Evolutionary conservation across 53 echinoderm and acorn worm species (phyloP), one percentile per base, ranked within the genome.

Genomic region (Henricia sp.): DNA sequence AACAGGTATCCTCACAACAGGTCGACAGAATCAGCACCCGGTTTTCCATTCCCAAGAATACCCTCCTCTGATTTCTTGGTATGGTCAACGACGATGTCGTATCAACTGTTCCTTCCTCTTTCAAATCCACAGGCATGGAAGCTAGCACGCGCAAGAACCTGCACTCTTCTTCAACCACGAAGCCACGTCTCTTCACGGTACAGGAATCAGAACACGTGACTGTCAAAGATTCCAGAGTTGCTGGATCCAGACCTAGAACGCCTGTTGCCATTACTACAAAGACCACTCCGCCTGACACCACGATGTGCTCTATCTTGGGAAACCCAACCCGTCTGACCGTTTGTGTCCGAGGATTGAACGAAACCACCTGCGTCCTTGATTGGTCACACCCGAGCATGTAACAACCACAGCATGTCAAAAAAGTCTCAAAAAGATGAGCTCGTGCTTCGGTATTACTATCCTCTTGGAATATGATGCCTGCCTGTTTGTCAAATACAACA

Each of bases 111-210:
- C n/a, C n/a, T n/a, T n/a, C n/a, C n/a, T n/a, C n/a, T n/a, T n/a
- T n/a, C n/a, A n/a, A n/a, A n/a, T n/a, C n/a, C n/a, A n/a, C n/a
- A n/a, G n/a, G n/a, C n/a, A n/a, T n/a, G n/a, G n/a, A n/a, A 23
- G 55, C 28, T 3, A 74, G 56, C 37, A 74, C 26, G 12, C 57
- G 75, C 12, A 74, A 26, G 16, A 54, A 37, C 13, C 57, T 36
- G n/a, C 16, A 50, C 3, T 74, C 75, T 17, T 39, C 55, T 34
- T 74, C 56, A 40, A 74, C 75, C 55, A 74, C 38, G 4, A 56
- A 11, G 13, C 38, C 55, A 10, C 29, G 5, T 5, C 19, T 25
- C 19, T 9, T 30, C 19, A 52, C 1, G 52, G 20, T n/a, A 25
- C 17, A 29, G 0, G 52, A 20, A n/a, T n/a, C n/a, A n/a, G 12